These are phyloP conservation scores for Steinernema khuongi DNA, from an alignment of 1,140 invertebrate species.

Conservation along the genomic window DNA sequence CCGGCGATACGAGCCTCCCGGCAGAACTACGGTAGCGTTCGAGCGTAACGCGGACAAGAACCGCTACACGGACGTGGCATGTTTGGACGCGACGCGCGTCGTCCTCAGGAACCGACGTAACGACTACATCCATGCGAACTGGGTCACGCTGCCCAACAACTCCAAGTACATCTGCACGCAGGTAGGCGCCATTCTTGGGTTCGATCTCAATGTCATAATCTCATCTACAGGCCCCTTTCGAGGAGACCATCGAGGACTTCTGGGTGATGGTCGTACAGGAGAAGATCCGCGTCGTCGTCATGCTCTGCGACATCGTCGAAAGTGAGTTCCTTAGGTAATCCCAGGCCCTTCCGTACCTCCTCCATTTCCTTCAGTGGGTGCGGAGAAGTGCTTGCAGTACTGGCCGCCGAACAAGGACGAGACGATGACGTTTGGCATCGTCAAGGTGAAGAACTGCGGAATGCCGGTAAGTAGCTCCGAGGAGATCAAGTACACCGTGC, in stretches of 20 bases:
- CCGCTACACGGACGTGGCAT: constrained; percentile 29
- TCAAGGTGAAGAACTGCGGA: background rate
- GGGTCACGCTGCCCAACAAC: constrained; percentile 23
- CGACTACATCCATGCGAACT: constrained; percentile 32
- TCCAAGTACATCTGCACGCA: constrained; percentile 26
- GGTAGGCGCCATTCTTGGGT: constrained; percentile 7
- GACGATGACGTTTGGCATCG: background rate
- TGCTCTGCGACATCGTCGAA: constrained; percentile 3
- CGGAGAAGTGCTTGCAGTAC: background rate
- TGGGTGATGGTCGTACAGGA: constrained; percentile 32
- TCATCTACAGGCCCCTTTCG: constrained; percentile 23
- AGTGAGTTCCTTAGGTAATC: background rate
- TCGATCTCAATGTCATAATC: constrained; percentile 16
- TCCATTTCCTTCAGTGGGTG: background rate
- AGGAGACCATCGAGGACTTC: constrained; percentile 26
- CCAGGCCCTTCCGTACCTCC: background rate
- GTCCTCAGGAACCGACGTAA: constrained; percentile 20
- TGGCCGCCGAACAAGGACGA: background rate
- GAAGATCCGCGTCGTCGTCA: constrained; percentile 23
- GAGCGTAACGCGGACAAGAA: constrained; percentile 5
- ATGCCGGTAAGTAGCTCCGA: background rate
- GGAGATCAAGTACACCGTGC: background rate
- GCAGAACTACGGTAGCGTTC: background rate
- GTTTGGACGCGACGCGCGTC: constrained; percentile 26
- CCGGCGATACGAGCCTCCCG: background rate